Conservation (phyloP, 2,888 invertebrate genomes). For the Diadegma fenestrale region DNA sequence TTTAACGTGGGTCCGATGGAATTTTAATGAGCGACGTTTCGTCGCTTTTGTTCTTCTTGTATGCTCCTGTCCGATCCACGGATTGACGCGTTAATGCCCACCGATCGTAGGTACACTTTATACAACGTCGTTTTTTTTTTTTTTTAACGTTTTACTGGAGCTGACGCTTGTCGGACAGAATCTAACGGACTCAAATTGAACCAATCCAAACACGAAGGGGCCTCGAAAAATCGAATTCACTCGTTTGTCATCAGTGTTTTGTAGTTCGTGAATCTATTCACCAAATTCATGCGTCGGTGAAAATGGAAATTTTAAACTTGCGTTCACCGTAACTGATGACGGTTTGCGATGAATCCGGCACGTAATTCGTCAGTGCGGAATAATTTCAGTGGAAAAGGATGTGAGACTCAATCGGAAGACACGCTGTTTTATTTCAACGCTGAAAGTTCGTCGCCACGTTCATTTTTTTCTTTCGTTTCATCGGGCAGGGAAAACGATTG, state of each 20-base stretch:
- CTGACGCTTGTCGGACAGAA: constrained; percentile 37
- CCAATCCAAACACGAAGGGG: not conserved
- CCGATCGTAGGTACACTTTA: constrained; percentile 75
- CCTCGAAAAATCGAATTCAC: not conserved
- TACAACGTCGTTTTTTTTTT: not conserved
- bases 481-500: not conserved
- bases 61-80: constrained; percentile 73
- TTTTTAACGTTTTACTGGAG: constrained; percentile 27
- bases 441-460: not conserved
- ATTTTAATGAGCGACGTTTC: constrained; percentile 82
- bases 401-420: no score
- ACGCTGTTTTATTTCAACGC: not conserved
- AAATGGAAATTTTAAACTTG: not conserved
- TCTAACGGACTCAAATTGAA: constrained; percentile 35
- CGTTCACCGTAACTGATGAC: not conserved
- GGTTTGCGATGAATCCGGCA: not conserved
- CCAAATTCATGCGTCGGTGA: not conserved
- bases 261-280: not conserved
- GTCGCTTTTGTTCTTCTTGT: constrained; percentile 69
- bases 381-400: not conserved
- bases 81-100: constrained; percentile 80
- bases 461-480: not conserved
- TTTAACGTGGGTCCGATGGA: constrained; percentile 74
- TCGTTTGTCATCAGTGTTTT: not conserved
- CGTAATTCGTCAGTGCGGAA: not conserved